Percentiles rank a stretch among this genome's conserved stretches.
Conservation (phyloP, 1,140 invertebrate species). For the Drosophila kikkawai region DNA sequence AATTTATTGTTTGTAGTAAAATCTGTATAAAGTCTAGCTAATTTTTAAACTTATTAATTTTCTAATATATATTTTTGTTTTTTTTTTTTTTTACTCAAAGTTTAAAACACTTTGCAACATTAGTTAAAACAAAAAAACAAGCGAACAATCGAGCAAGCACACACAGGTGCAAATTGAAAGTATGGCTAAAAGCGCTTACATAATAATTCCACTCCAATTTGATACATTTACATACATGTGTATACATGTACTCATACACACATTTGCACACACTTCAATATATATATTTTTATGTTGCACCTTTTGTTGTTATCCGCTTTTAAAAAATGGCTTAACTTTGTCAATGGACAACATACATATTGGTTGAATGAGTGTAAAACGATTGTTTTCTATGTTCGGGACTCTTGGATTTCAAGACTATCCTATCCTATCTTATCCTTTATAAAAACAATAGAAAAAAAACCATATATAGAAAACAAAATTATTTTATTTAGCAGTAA, state of each 20-base stretch:
- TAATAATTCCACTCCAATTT: constrained; percentile 1
- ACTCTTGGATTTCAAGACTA: background rate
- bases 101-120: constrained; percentile 6
- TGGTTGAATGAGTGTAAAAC: background rate
- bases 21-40: no score
- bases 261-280: background rate
- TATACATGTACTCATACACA: background rate
- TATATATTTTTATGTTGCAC: background rate
- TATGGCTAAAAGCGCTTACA: background rate
- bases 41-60: no score
- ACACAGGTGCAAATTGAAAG: background rate
- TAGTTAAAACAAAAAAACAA: no score
- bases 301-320: background rate
- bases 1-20: no score
- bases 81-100: background rate
- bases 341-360: constrained; percentile 1
- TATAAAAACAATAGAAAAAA: no score
- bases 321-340: background rate
- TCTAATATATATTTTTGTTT: no score
- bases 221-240: background rate
- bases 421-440: background rate
- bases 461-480: no score
- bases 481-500: no score
- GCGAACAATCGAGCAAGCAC: background rate
- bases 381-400: background rate